A percentile compares a stretch with the other conserved stretches of the same genome.
Conservation (phyloP, 2,888 invertebrate species). For the Elysia crispata region DNA sequence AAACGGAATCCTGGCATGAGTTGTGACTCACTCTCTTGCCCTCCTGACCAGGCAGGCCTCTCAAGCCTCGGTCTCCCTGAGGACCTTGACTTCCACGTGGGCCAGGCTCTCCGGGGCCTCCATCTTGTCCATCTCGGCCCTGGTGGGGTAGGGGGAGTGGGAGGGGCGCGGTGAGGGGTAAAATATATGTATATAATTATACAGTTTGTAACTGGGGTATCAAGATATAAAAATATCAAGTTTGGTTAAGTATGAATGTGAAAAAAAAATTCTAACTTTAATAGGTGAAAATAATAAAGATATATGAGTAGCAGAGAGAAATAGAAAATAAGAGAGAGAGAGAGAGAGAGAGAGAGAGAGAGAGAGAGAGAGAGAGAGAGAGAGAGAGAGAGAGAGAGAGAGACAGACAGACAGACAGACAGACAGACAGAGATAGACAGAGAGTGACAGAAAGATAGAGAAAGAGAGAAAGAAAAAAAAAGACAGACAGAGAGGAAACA, state of each 20-base stretch:
- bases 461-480: slow-evolving; percentile 2
- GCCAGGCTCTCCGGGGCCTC: slow-evolving; percentile 64
- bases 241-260: no score
- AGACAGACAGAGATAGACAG: not conserved
- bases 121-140: slow-evolving; percentile 63
- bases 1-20: not conserved
- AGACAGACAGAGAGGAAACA: not conserved
- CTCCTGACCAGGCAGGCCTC: slow-evolving; percentile 65
- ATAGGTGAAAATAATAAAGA: no score
- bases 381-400: not conserved
- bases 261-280: no score
- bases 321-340: no score
- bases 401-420: not conserved
- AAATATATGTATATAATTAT: no score
- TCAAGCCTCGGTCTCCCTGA: slow-evolving; percentile 67
- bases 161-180: no score
- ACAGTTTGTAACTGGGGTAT: no score
- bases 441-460: not conserved
- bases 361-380: no score
- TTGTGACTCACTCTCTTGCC: slow-evolving; percentile 65
- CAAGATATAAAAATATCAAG: no score
- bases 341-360: no score
- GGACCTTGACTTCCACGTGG: slow-evolving; percentile 67
- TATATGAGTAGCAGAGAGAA: no score
- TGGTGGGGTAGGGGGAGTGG: no score